A percentile compares a stretch with the other conserved stretches of the same genome.
Evolutionary conservation across 2,113 vertebrate genomes (phyloP).

Genomic region (Melanerpes formicivorus): DNA sequence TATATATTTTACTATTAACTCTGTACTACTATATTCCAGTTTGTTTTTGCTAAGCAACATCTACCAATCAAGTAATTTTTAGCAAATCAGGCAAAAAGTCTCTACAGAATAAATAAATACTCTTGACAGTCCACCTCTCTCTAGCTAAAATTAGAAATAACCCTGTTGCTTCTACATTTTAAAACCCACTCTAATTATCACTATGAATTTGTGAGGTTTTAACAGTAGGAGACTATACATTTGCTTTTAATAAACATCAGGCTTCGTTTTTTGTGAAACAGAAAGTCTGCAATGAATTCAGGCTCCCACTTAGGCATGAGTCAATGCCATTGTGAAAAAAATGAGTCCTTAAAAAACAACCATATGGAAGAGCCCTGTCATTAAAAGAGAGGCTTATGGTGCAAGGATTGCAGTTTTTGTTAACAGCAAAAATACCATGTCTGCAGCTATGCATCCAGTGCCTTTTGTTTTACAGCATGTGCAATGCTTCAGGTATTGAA

Average conservation of each 20-base stretch:
- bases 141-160: slow-evolving; percentile 31
- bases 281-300: slow-evolving; percentile 39
- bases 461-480: background rate
- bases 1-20: background rate
- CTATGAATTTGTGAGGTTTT: slow-evolving; percentile 39
- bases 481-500: background rate
- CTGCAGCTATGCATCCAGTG: background rate
- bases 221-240: slow-evolving; percentile 30
- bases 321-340: slow-evolving; percentile 27
- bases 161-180: slow-evolving; percentile 16
- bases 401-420: background rate
- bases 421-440: background rate
- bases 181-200: slow-evolving; percentile 56
- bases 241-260: slow-evolving; percentile 57
- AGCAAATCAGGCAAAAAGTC: slow-evolving; percentile 5
- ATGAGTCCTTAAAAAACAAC: slow-evolving; percentile 11
- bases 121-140: slow-evolving; percentile 21
- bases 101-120: slow-evolving; percentile 15
- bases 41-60: slow-evolving; percentile 11
- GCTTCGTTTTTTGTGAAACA: background rate
- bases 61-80: background rate
- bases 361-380: background rate
- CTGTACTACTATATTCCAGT: background rate
- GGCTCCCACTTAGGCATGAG: slow-evolving; percentile 34
- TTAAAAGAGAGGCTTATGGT: background rate